Percentiles rank a stretch among this genome's conserved stretches.
Conservation (phyloP, 2,113 vertebrate species). For the Aramus guarauna region DNA sequence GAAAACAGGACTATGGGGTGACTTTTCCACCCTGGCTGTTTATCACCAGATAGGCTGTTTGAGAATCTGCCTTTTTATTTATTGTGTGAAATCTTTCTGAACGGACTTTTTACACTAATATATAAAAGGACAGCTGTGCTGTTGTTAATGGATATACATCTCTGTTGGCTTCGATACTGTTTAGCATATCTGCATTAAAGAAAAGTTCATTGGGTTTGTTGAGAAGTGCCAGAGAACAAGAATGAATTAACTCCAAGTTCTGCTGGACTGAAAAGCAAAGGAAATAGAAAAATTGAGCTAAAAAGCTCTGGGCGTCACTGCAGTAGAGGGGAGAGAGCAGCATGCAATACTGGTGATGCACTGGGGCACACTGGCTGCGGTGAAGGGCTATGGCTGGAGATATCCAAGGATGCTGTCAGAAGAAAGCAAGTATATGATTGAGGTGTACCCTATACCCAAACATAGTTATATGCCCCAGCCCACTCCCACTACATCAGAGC, state of each 20-base stretch:
- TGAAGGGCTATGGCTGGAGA: neutral
- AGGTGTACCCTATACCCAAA: neutral
- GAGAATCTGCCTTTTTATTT: neutral
- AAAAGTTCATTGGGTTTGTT: neutral
- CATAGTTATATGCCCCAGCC: neutral
- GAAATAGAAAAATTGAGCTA: neutral
- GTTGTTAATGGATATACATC: neutral
- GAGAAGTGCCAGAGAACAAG: neutral
- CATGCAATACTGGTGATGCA: neutral
- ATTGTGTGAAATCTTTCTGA: neutral
- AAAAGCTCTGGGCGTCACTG: neutral
- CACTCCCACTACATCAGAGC: slow-evolving; percentile 50
- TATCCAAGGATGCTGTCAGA: neutral
- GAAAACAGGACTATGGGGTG: neutral
- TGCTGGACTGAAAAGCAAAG: neutral
- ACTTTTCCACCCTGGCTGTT: slow-evolving; percentile 15
- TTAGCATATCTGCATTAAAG: neutral
- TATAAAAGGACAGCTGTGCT: neutral
- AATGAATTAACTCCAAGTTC: neutral
- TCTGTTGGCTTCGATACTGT: neutral
- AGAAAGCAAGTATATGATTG: neutral
- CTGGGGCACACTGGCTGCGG: neutral
- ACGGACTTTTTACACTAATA: neutral
- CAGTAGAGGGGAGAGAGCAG: neutral
- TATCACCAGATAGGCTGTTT: slow-evolving; percentile 15